Percentiles rank a stretch among this genome's conserved stretches.
These are phyloP conservation scores for Caradrina clavipalpis DNA, from an alignment of 2,888 invertebrate genomes.

Conservation along the genomic window DNA sequence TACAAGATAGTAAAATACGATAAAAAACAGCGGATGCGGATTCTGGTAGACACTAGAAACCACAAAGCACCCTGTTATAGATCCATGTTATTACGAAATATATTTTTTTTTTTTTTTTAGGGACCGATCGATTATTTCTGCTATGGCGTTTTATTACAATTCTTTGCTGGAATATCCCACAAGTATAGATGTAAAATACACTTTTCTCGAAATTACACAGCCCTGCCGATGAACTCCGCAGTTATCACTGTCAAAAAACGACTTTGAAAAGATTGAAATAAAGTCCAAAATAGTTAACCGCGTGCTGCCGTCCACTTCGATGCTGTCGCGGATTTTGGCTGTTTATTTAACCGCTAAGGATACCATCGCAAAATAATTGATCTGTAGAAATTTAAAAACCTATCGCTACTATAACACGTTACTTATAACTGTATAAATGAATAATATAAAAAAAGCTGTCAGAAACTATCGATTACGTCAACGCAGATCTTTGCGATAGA, in stretches of 20 bases:
- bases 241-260: neutral
- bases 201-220: too few relatives aligned
- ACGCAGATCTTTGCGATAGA: neutral
- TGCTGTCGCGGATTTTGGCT: neutral
- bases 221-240: neutral
- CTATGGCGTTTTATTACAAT: neutral
- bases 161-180: neutral
- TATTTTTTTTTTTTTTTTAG: neutral
- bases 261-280: neutral
- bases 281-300: neutral
- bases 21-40: conserved; percentile 8
- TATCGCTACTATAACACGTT: neutral
- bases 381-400: neutral
- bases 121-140: neutral
- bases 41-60: conserved; percentile 7
- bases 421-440: neutral
- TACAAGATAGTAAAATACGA: conserved; percentile 5
- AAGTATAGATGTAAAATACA: too few relatives aligned
- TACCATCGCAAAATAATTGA: conserved; percentile 10
- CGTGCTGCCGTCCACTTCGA: too few relatives aligned
- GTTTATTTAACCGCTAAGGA: neutral
- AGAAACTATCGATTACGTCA: neutral
- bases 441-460: neutral
- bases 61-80: conserved; percentile 26
- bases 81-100: neutral